phyloP scores from a whole-genome alignment of 2,113 vertebrate species.

The Megaptera novaeangliae region DNA sequence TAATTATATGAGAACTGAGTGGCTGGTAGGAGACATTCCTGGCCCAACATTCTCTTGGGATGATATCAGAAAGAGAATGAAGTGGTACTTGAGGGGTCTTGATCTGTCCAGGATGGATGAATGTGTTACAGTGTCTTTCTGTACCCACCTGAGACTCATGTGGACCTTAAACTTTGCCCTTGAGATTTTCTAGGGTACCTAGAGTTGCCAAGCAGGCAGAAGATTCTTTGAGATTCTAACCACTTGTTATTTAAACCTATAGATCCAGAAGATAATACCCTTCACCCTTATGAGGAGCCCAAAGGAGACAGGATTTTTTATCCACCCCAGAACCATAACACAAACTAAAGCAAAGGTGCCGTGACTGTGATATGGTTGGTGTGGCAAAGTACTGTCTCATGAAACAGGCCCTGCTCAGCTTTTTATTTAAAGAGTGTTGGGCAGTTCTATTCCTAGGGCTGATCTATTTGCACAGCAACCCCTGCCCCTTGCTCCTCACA shows the following conservation, averaged over 20 bases:
- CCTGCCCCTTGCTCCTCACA: neutral
- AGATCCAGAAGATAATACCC: neutral
- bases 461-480: neutral
- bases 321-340: neutral
- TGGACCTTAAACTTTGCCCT: neutral
- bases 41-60: neutral
- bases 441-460: neutral
- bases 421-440: conserved; percentile 3
- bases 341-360: neutral
- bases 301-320: neutral
- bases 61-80: neutral
- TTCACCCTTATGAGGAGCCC: neutral
- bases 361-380: rapidly evolving
- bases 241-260: neutral
- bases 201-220: neutral
- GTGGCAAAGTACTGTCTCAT: neutral
- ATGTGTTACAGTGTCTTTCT: neutral
- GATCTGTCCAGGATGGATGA: neutral
- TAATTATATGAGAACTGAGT: neutral
- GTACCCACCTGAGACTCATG: neutral
- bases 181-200: neutral
- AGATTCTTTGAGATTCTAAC: neutral
- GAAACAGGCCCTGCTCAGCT: neutral
- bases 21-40: neutral
- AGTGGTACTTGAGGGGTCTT: neutral